Evolutionary conservation across 53 echinoderm and acorn worm genomes (phyloP).

Genomic region (Paracentrotus lividus): DNA sequence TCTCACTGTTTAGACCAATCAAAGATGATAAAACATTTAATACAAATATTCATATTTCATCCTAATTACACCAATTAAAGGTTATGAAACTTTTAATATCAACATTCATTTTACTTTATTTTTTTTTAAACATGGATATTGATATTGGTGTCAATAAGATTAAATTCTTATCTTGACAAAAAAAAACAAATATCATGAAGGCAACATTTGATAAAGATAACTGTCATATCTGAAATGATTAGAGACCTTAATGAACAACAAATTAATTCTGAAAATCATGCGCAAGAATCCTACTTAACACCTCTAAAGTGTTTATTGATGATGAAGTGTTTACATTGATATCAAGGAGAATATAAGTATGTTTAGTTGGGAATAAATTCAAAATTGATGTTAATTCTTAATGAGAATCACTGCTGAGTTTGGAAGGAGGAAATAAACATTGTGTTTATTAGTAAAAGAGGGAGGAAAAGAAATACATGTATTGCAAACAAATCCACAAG

Average conservation of each 20-base stretch:
- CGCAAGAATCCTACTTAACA: neutral
- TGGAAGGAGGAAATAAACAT: neutral
- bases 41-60: neutral
- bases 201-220: neutral
- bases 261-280: neutral
- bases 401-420: neutral
- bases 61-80: neutral
- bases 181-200: neutral
- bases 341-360: neutral
- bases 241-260: neutral
- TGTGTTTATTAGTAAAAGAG: neutral
- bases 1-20: conserved; percentile 60
- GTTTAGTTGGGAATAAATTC: neutral
- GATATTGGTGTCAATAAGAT: neutral
- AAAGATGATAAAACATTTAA: conserved; percentile 34
- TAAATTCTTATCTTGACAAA: neutral
- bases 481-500: neutral
- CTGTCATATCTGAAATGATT: no score
- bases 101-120: no score
- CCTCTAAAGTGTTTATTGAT: neutral
- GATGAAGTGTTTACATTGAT: neutral
- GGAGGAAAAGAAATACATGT: neutral
- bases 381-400: neutral
- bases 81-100: no score
- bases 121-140: no score